These are phyloP conservation scores for Berghia stephanieae DNA, from an alignment of 1,140 invertebrate species.

Conservation along the genomic window DNA sequence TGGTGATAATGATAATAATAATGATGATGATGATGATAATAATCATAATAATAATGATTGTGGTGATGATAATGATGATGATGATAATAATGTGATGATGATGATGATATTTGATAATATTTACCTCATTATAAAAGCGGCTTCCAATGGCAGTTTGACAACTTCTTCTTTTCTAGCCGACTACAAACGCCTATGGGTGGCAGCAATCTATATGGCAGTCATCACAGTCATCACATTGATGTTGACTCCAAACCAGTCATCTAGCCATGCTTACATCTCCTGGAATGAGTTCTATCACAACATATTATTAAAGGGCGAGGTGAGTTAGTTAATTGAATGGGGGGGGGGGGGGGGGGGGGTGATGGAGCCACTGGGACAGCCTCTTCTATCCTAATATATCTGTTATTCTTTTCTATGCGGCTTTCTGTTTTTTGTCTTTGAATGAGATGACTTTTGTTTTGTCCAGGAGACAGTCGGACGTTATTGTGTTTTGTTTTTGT, in stretches of 20 bases:
- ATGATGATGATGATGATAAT: constrained; percentile 14
- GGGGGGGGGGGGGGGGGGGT: neutral
- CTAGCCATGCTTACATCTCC: constrained; percentile 72
- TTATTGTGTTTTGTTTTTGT: too few species aligned
- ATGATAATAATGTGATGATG: too few species aligned
- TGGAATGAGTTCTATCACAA: constrained; percentile 96
- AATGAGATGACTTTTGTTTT: too few species aligned
- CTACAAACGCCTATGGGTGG: too few species aligned
- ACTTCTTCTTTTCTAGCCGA: too few species aligned
- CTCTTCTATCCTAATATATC: neutral
- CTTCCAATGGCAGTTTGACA: too few species aligned
- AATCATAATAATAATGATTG: constrained; percentile 11
- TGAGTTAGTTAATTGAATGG: constrained; percentile 35
- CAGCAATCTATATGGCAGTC: too few species aligned
- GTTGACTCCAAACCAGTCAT: constrained; percentile 18
- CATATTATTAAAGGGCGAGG: constrained; percentile 90
- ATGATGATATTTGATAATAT: too few species aligned
- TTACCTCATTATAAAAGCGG: too few species aligned
- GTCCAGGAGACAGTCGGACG: too few species aligned
- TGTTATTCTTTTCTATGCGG: neutral
- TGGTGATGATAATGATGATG: too few species aligned
- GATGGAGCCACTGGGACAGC: neutral
- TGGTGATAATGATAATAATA: neutral
- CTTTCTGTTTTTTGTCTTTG: neutral
- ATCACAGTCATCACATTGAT: too few species aligned